These are phyloP conservation scores for Ceramica pisi DNA, from an alignment of 2,888 invertebrate genomes.

Conservation along the genomic window DNA sequence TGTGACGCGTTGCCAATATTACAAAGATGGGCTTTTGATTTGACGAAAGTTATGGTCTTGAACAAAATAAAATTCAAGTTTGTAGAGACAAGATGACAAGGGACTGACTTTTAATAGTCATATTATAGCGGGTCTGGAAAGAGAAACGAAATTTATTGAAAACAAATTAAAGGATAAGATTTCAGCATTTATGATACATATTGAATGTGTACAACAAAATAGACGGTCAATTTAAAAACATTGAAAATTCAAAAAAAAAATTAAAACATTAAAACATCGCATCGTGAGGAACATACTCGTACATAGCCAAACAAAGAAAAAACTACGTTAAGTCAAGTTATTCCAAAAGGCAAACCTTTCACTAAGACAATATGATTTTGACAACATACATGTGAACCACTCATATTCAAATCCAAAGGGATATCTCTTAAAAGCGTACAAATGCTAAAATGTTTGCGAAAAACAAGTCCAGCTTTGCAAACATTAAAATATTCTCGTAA, in stretches of 20 bases:
- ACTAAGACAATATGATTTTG: neutral
- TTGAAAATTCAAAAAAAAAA: too few relatives aligned
- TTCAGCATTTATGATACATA: too few relatives aligned
- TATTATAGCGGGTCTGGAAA: neutral
- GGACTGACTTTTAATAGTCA: neutral
- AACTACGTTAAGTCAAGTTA: neutral
- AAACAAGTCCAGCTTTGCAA: conserved; percentile 31
- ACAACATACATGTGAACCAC: neutral
- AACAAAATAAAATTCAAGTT: conserved; percentile 42
- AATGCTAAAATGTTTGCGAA: conserved; percentile 15
- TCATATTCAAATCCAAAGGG: neutral
- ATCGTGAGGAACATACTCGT: too few relatives aligned
- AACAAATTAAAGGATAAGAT: neutral
- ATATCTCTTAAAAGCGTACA: conserved; percentile 28
- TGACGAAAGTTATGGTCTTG: conserved; percentile 37
- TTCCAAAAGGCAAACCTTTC: neutral
- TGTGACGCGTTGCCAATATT: conserved; percentile 58
- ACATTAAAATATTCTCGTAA: conserved; percentile 45
- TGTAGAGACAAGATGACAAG: neutral
- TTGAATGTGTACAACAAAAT: too few relatives aligned
- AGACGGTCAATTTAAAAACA: neutral
- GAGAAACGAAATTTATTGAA: neutral
- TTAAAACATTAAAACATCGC: too few relatives aligned
- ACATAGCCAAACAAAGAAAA: too few relatives aligned
- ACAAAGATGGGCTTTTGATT: conserved; percentile 55